Evolutionary conservation across 2,113 vertebrate species (phyloP), one percentile per base, ranked within the genome.

Genomic region (Corapipo altera): DNA sequence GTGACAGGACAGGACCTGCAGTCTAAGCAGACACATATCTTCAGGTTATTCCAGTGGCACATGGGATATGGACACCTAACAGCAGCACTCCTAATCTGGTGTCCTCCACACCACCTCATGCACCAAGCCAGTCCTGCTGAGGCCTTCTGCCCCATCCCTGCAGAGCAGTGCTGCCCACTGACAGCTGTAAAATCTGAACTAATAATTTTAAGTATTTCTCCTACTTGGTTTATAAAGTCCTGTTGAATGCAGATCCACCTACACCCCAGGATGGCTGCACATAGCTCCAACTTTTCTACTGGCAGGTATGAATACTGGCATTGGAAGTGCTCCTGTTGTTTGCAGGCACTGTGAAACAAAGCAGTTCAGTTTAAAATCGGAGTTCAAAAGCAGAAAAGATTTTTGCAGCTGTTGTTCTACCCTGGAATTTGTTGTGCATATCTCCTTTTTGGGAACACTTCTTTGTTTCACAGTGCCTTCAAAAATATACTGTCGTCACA

Each of bases 331-430:
- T 74, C 46, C 75, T 48, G 79, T 67, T 93, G 32, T 83, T 94
- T 86, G 75, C 55, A 92, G 72, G 69, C 72, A 52, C 48, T 54
- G 15, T 67, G 85, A 88, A 90, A 94, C 82, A 92, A 74, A 59
- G 75, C 69, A 67, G 41, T 44, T 69, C 79, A 55, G 59, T 93
- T 93, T 49, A 67, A 89, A 86, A 65, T 22, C 51, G 23, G n/a
- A 92, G 61, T 84, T 95, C 82, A 93, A 96, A 90, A 52, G 37
- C 82, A 94, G 79, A 81, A 79, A 76, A 62, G 19, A 86, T 65
- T 90, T 85, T 55, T 93, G 82, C 95, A 96, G 92, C 93, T 94
- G 85, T 86, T 96, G 69, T 74, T 41, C 79, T 92, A 65, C 69
- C 49, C 52, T 93, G 85, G 79, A 91, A 93, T 92, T 93, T 94